Conservation (phyloP, 2,888 invertebrate genomes). For the Chrysolina americana region DNA sequence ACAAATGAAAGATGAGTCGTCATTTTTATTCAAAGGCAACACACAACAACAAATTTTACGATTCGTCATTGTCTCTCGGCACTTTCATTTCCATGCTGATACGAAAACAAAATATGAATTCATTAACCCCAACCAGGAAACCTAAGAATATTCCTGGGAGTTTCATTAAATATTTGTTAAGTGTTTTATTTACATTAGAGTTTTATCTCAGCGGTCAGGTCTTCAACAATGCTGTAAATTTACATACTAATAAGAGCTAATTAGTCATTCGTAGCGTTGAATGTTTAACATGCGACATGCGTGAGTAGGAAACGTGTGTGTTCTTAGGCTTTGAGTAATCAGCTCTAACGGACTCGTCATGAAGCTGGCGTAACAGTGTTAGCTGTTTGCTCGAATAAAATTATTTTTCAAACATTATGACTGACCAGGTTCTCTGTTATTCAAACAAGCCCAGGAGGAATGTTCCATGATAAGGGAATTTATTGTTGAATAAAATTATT, state of each 20-base stretch:
- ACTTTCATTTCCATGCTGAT: too few species aligned
- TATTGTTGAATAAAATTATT: too few species aligned
- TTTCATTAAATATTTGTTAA: slow-evolving; percentile 7
- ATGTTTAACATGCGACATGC: slow-evolving; percentile 18
- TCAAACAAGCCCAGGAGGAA: too few species aligned
- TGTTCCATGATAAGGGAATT: too few species aligned
- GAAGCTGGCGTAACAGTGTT: background rate
- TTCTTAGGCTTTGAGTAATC: slow-evolving; percentile 19
- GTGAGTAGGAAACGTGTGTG: slow-evolving; percentile 12
- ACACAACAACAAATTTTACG: too few species aligned
- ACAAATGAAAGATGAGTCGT: too few species aligned
- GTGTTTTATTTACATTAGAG: slow-evolving; percentile 1
- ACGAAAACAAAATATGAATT: too few species aligned
- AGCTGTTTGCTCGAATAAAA: background rate
- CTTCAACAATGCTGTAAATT: slow-evolving; percentile 18
- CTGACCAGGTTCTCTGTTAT: too few species aligned
- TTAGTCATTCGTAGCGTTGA: slow-evolving; percentile 9
- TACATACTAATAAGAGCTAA: slow-evolving; percentile 16
- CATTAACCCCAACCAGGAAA: too few species aligned
- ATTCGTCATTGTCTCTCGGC: too few species aligned
- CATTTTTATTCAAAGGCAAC: too few species aligned
- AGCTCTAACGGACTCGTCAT: slow-evolving; percentile 16
- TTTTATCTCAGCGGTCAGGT: slow-evolving; percentile 5
- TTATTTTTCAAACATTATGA: background rate
- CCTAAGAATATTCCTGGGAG: background rate